These are phyloP conservation scores for Clupea harengus DNA, from an alignment of 2,113 vertebrate species.

Conservation along the genomic window DNA sequence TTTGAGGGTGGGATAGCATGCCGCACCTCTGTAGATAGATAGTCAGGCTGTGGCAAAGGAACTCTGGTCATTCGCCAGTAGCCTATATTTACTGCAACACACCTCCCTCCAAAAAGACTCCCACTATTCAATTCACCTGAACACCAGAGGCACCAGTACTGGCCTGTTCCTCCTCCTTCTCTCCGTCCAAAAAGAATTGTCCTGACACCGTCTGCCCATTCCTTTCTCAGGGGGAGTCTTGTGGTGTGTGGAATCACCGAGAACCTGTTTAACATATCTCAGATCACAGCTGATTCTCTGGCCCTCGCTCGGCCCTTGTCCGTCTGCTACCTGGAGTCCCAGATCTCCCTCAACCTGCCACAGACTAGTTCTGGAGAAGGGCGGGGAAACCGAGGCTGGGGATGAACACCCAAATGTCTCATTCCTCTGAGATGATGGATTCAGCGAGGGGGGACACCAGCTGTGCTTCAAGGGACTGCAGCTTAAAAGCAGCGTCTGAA, in stretches of 20 bases:
- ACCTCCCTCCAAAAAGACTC: neutral
- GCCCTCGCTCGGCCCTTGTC: neutral
- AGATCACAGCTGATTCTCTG: neutral
- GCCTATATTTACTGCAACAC: neutral
- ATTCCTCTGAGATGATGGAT: neutral
- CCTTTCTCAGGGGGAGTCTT: neutral
- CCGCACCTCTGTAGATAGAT: neutral
- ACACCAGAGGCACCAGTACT: neutral
- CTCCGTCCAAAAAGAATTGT: neutral
- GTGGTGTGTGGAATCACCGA: neutral
- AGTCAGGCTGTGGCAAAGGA: neutral
- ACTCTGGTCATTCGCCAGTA: neutral
- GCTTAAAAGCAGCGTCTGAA: neutral
- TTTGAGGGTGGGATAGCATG: neutral
- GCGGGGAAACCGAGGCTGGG: neutral
- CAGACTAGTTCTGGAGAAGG: neutral
- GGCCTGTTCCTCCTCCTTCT: neutral
- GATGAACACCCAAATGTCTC: neutral
- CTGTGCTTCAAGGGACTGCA: neutral
- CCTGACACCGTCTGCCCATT: neutral
- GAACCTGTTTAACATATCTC: neutral
- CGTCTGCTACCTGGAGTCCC: neutral
- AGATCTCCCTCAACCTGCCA: neutral
- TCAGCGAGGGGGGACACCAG: neutral
- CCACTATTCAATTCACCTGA: neutral